Evolutionary conservation across 1,140 invertebrate genomes (phyloP).

Genomic region (Rhizoglyphus robini): DNA sequence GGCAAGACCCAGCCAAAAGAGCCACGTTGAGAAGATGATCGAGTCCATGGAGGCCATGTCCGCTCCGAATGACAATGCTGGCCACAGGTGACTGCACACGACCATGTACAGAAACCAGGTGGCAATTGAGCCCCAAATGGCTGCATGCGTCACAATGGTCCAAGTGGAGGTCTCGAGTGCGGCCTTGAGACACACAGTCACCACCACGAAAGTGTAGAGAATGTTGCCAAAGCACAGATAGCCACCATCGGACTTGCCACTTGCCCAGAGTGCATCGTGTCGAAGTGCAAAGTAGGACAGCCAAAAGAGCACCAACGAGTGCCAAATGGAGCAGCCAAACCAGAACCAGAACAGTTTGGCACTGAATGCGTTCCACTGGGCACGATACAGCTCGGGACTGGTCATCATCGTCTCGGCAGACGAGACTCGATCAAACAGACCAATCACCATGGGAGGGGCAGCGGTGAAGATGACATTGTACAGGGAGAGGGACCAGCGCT

Average conservation of each 20-base stretch:
- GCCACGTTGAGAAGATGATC: conserved; percentile 69
- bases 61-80: conserved; percentile 57
- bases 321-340: conserved; percentile 81
- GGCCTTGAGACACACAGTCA: conserved; percentile 93
- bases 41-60: conserved; percentile 83
- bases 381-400: conserved; percentile 78
- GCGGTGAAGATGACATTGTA: conserved; percentile 95
- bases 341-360: conserved; percentile 82
- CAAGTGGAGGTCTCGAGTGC: conserved; percentile 90
- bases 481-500: conserved; percentile 92
- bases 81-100: conserved; percentile 84
- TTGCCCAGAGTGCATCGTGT: conserved; percentile 69
- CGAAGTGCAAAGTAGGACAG: conserved; percentile 57
- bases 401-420: conserved; percentile 77
- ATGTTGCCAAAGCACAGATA: conserved; percentile 81
- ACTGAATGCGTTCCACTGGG: conserved; percentile 23
- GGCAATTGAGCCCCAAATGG: conserved; percentile 89
- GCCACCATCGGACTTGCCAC: conserved; percentile 66
- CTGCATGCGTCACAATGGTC: conserved; percentile 90
- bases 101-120: conserved; percentile 87
- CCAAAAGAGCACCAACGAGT: conserved; percentile 91
- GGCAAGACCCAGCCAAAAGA: conserved; percentile 86
- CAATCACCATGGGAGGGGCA: conserved; percentile 84
- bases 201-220: conserved; percentile 93
- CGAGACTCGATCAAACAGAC: conserved; percentile 87